phyloP scores from a whole-genome alignment of 2,888 invertebrate species.

The Synanthedon myopaeformis region DNA sequence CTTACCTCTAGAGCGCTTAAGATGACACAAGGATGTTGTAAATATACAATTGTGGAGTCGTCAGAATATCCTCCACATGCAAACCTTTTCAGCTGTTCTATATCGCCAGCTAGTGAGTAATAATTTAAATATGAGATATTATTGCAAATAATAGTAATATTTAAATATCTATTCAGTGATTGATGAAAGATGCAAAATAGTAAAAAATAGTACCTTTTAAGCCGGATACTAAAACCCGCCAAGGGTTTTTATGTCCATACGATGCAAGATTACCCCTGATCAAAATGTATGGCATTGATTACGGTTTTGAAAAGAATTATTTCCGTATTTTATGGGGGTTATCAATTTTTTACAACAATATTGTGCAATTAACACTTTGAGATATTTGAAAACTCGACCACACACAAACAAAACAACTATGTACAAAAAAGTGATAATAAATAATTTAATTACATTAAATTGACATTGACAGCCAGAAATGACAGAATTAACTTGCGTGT shows the following conservation, averaged over 20 bases:
- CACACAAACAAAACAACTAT: too few relatives aligned
- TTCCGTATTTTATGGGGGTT: too few relatives aligned
- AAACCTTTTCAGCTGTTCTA: conserved; percentile 85
- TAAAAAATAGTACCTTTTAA: conserved; percentile 75
- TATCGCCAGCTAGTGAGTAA: conserved; percentile 75
- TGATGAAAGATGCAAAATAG: conserved; percentile 1
- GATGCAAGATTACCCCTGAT: conserved; percentile 90
- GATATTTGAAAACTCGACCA: too few relatives aligned
- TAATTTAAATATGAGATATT: not conserved
- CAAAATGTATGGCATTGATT: conserved; percentile 89
- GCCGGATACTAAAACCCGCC: conserved; percentile 89
- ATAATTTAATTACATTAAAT: too few relatives aligned
- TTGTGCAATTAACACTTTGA: too few relatives aligned
- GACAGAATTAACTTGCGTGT: too few relatives aligned
- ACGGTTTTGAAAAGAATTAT: conserved; percentile 25
- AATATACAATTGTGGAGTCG: conserved; percentile 86
- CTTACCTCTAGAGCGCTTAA: conserved; percentile 83
- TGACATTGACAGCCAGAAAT: too few relatives aligned
- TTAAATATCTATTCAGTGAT: too few relatives aligned
- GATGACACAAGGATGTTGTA: conserved; percentile 89
- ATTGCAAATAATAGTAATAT: too few relatives aligned
- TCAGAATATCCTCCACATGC: conserved; percentile 87
- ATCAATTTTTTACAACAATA: too few relatives aligned
- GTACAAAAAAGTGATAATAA: too few relatives aligned
- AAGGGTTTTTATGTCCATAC: conserved; percentile 87